Evolutionary conservation across 2,888 invertebrate genomes (phyloP).

Genomic region (Serrognathus titanus): DNA sequence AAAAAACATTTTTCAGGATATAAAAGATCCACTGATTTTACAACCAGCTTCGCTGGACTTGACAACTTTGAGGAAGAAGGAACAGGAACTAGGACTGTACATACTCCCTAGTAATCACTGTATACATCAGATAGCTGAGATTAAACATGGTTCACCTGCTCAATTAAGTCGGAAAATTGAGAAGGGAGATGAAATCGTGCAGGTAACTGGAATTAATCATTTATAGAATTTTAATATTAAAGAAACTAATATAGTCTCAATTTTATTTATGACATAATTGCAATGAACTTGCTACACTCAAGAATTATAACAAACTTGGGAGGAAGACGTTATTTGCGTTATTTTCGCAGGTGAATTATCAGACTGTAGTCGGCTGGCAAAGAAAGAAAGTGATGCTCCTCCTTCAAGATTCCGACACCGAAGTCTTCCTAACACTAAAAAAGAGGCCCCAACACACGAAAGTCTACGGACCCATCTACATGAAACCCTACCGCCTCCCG

Average conservation of each 20-base stretch:
- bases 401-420: slow-evolving; percentile 74
- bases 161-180: slow-evolving; percentile 90
- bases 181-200: slow-evolving; percentile 94
- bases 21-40: slow-evolving; percentile 83
- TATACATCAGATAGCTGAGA: slow-evolving; percentile 78
- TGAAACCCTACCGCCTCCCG: slow-evolving; percentile 69
- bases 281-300: not conserved
- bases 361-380: slow-evolving; percentile 78
- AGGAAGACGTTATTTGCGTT: not conserved
- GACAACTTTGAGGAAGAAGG: slow-evolving; percentile 81
- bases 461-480: slow-evolving; percentile 71
- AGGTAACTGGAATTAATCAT: too few relatives aligned
- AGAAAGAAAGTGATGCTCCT: slow-evolving; percentile 71
- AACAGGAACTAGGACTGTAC: slow-evolving; percentile 85
- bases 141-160: slow-evolving; percentile 88
- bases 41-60: slow-evolving; percentile 89
- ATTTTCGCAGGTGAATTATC: slow-evolving; percentile 60
- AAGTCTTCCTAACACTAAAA: slow-evolving; percentile 76
- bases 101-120: slow-evolving; percentile 83
- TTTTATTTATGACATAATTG: not conserved
- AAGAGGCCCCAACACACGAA: slow-evolving; percentile 79
- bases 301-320: too few relatives aligned
- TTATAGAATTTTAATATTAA: too few relatives aligned
- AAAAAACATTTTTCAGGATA: slow-evolving; percentile 54
- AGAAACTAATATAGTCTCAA: not conserved